Percentiles rank a stretch among this genome's conserved stretches.
Evolutionary conservation across 2,113 vertebrate species (phyloP).

Genomic region (Rissa tridactyla): DNA sequence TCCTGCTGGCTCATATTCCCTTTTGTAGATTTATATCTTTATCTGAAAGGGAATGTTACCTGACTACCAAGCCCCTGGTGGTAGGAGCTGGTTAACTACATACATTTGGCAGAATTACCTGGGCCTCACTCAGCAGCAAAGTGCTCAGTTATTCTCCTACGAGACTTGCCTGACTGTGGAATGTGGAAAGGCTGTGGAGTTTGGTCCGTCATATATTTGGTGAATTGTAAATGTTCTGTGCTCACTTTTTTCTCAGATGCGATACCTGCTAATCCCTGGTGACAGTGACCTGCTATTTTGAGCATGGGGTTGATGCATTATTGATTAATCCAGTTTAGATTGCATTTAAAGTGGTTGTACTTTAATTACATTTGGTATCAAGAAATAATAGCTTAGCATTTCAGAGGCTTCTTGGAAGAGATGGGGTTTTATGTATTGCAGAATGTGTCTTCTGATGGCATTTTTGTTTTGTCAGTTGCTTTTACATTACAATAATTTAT

Average conservation of each 20-base stretch:
- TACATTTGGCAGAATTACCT: not conserved
- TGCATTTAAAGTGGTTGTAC: constrained; percentile 11
- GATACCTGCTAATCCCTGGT: constrained; percentile 17
- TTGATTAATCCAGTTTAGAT: constrained; percentile 4
- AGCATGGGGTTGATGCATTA: constrained; percentile 35
- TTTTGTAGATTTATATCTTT: not conserved
- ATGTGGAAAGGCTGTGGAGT: not conserved
- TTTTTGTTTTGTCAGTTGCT: not conserved
- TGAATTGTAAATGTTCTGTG: not conserved
- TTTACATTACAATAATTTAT: constrained; percentile 5
- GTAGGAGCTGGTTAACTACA: not conserved
- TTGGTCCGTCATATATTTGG: not conserved
- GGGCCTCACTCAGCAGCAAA: not conserved
- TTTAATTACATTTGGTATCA: constrained; percentile 15
- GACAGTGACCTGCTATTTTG: constrained; percentile 40
- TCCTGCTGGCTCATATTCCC: not conserved
- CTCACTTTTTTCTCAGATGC: not conserved
- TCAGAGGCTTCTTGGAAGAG: constrained; percentile 7
- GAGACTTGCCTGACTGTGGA: not conserved
- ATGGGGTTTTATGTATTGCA: not conserved
- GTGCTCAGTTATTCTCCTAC: not conserved
- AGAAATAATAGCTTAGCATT: constrained; percentile 19
- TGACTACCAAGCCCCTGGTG: not conserved
- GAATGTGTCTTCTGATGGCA: not conserved
- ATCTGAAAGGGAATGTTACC: not conserved